phyloP scores from a whole-genome alignment of 2,797 vertebrate species.

The Novumbra hubbsi region DNA sequence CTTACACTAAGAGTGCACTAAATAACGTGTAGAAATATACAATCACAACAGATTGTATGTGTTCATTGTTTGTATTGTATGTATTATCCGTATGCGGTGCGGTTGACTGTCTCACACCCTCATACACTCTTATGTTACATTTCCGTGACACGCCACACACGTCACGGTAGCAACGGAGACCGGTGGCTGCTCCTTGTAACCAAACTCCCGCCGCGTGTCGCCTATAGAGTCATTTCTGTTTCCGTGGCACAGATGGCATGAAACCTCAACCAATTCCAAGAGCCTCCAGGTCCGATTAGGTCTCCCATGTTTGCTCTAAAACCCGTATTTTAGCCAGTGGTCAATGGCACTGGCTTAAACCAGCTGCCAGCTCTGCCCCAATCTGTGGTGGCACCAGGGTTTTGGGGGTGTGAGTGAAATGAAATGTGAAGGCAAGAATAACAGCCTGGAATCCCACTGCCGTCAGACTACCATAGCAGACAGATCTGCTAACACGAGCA shows the following conservation, averaged over 20 bases:
- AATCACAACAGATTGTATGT: too few species aligned
- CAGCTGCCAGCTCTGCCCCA: conserved; percentile 26
- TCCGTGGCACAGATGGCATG: conserved; percentile 16
- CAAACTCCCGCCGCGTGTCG: conserved; percentile 40
- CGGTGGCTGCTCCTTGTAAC: conserved; percentile 62
- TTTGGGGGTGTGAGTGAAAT: conserved; percentile 43
- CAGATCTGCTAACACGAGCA: conserved; percentile 24
- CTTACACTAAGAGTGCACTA: too few species aligned
- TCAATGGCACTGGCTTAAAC: conserved; percentile 39
- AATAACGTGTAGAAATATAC: too few species aligned
- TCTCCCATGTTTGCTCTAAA: conserved; percentile 54
- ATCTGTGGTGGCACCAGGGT: conserved; percentile 29
- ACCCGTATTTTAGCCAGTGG: conserved; percentile 36
- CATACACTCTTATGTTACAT: conserved; percentile 59
- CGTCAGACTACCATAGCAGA: conserved; percentile 19
- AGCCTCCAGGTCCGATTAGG: conserved; percentile 46
- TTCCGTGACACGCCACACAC: conserved; percentile 43
- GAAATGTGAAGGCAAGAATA: conserved; percentile 50
- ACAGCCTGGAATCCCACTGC: conserved; percentile 21
- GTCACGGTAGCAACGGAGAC: conserved; percentile 51
- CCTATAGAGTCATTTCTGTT: conserved; percentile 32
- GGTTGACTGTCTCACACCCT: conserved; percentile 24
- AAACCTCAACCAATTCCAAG: conserved; percentile 6
- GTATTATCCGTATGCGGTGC: too few species aligned
- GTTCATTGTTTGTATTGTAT: too few species aligned